Evolutionary conservation across 2,113 vertebrate genomes (phyloP).

Genomic region (Ptychochromis oligacanthus): DNA sequence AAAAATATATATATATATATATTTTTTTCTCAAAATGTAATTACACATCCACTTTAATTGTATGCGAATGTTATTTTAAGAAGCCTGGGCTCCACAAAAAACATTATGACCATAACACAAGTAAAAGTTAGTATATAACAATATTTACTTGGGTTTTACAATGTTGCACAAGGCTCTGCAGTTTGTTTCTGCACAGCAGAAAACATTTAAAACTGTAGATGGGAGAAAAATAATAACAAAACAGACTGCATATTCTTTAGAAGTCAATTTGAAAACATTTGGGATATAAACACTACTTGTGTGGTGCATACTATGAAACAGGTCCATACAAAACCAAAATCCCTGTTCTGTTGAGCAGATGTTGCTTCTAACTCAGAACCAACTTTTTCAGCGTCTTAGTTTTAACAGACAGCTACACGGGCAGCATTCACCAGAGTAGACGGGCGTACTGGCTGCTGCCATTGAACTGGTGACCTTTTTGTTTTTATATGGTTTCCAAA

Average conservation of each 20-base stretch:
- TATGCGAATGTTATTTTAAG: not conserved
- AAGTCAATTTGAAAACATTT: not conserved
- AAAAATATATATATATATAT: too few relatives aligned
- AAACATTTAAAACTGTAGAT: not conserved
- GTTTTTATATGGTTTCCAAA: constrained; percentile 54
- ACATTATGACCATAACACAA: not conserved
- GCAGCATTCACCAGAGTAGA: not conserved
- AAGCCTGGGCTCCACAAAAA: not conserved
- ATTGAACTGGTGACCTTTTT: constrained; percentile 62
- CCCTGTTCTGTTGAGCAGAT: not conserved
- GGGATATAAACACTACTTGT: not conserved
- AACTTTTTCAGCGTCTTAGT: not conserved
- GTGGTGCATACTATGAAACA: not conserved
- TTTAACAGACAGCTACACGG: constrained; percentile 14
- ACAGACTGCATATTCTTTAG: not conserved
- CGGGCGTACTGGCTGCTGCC: constrained; percentile 39
- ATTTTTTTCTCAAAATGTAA: not conserved
- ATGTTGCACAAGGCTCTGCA: not conserved
- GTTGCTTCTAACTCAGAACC: not conserved
- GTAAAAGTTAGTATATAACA: not conserved
- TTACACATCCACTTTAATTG: not conserved
- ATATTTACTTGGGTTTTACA: not conserved
- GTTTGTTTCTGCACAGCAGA: not conserved
- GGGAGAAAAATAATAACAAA: not conserved
- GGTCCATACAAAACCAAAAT: not conserved